Conservation (phyloP, 1,140 invertebrate genomes). For the Drosophila teissieri region DNA sequence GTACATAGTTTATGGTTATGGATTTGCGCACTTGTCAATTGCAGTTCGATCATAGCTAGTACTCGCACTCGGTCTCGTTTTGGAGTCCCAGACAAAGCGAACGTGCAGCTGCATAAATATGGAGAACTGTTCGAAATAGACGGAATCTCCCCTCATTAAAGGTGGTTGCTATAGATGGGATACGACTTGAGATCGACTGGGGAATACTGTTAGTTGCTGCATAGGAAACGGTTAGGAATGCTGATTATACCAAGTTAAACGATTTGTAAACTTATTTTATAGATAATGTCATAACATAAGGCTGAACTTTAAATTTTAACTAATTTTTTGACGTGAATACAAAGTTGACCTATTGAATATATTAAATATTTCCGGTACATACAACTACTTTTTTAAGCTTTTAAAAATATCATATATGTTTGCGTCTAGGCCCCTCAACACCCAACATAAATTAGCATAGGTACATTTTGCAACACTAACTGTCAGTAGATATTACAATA, state of each 20-base stretch:
- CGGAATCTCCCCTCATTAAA: slow-evolving; percentile 34
- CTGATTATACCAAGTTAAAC: too few species aligned
- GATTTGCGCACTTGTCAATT: slow-evolving; percentile 80
- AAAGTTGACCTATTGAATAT: too few species aligned
- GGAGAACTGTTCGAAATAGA: slow-evolving; percentile 21
- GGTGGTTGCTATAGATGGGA: slow-evolving; percentile 25
- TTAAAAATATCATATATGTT: not conserved
- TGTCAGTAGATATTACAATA: slow-evolving; percentile 6
- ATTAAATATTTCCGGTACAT: too few species aligned
- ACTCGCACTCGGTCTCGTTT: slow-evolving; percentile 36
- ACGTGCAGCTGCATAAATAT: slow-evolving; percentile 82
- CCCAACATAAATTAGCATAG: not conserved
- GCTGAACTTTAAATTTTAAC: not conserved
- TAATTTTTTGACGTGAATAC: too few species aligned
- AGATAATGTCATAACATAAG: too few species aligned
- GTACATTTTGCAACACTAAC: not conserved
- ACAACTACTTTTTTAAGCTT: not conserved
- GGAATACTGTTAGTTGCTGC: not conserved
- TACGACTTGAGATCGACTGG: not conserved
- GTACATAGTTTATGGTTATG: slow-evolving; percentile 71
- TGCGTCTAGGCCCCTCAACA: not conserved
- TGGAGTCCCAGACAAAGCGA: slow-evolving; percentile 48
- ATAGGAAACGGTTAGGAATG: too few species aligned
- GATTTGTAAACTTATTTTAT: too few species aligned
- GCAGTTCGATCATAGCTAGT: slow-evolving; percentile 57